phyloP scores from a whole-genome alignment of 2,113 vertebrate genomes.

The Archocentrus centrarchus region DNA sequence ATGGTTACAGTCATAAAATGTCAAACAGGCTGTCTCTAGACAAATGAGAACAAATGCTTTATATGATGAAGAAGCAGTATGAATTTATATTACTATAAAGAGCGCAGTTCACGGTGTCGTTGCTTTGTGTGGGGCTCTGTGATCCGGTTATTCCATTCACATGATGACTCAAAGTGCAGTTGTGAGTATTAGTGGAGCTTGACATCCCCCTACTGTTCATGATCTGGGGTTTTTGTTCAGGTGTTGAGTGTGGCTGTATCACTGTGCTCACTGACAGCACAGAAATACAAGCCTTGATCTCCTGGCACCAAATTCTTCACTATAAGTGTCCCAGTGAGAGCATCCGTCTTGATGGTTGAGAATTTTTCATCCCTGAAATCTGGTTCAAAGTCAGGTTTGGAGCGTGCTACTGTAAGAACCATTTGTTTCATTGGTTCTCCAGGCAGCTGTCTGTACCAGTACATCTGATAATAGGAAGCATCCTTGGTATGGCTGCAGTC shows the following conservation, averaged over 20 bases:
- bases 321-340: background rate
- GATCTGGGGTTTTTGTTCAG: too few relatives aligned
- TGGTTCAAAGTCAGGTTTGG: background rate
- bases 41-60: too few relatives aligned
- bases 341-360: too few relatives aligned
- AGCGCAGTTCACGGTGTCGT: rapidly evolving
- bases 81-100: background rate
- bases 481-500: conserved; percentile 46
- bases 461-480: conserved; percentile 7
- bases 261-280: background rate
- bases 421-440: too few relatives aligned
- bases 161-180: background rate
- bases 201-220: background rate
- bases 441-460: conserved; percentile 60
- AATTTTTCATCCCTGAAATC: background rate
- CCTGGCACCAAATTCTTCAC: conserved; percentile 34
- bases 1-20: too few relatives aligned
- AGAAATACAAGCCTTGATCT: conserved; percentile 45
- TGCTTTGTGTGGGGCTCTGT: background rate
- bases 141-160: background rate
- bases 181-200: background rate
- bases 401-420: background rate
- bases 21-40: too few relatives aligned
- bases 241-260: too few relatives aligned
- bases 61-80: too few relatives aligned